Conservation (phyloP, 2,113 vertebrate species). For the Actenoides lindsayi region DNA sequence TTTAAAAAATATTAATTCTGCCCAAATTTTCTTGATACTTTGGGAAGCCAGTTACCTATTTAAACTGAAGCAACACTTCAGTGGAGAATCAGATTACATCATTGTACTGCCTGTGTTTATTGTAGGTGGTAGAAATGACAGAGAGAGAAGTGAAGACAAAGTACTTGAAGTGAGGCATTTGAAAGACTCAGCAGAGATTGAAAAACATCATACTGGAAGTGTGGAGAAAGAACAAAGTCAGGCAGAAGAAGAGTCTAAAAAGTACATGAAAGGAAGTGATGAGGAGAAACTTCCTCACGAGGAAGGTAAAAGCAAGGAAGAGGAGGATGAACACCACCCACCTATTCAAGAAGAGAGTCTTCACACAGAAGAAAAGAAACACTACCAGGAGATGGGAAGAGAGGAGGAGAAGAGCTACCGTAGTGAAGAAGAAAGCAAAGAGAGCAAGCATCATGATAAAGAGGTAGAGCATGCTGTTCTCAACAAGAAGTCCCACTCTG, state of each 20-base stretch:
- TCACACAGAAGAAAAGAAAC: slow-evolving; percentile 26
- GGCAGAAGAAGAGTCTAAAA: slow-evolving; percentile 63
- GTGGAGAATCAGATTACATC: not conserved
- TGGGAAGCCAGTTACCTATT: not conserved
- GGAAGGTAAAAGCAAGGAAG: slow-evolving; percentile 46
- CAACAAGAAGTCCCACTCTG: slow-evolving; percentile 30
- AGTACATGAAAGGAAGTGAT: slow-evolving; percentile 52
- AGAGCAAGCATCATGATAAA: not conserved
- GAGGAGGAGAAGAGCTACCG: slow-evolving; percentile 39
- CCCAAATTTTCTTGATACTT: not conserved
- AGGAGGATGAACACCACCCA: not conserved
- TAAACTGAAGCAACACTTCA: not conserved
- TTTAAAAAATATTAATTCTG: not conserved
- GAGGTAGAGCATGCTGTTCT: not conserved
- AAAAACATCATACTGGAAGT: slow-evolving; percentile 29
- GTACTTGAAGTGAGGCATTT: slow-evolving; percentile 66
- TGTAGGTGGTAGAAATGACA: slow-evolving; percentile 79
- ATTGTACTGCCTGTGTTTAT: not conserved
- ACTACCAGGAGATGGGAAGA: not conserved
- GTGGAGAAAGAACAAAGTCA: slow-evolving; percentile 57
- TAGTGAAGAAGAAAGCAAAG: slow-evolving; percentile 39
- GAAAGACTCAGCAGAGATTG: slow-evolving; percentile 61
- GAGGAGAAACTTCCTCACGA: slow-evolving; percentile 56
- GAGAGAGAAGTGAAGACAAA: slow-evolving; percentile 50
- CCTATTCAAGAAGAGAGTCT: not conserved